These are phyloP conservation scores for Pecten maximus DNA, from an alignment of 2,888 invertebrate species.

Conservation along the genomic window DNA sequence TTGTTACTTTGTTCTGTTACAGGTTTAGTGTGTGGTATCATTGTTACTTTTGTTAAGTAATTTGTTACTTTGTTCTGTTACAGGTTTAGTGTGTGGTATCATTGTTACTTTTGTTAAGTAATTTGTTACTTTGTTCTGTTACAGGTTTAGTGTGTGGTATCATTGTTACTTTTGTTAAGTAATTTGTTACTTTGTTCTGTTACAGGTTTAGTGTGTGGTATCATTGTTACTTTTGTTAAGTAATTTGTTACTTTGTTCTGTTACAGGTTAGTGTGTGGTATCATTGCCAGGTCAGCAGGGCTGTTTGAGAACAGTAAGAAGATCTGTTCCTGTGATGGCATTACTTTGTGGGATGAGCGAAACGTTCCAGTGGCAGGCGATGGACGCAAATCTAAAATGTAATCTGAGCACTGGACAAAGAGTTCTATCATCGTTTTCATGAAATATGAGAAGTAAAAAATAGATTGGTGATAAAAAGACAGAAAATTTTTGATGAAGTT, in stretches of 20 bases:
- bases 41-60: no score
- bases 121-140: neutral
- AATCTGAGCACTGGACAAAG: neutral
- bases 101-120: no score
- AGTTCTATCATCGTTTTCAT: neutral
- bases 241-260: constrained; percentile 22
- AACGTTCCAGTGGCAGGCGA: constrained; percentile 68
- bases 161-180: neutral
- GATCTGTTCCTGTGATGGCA: constrained; percentile 95
- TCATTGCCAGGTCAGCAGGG: constrained; percentile 94
- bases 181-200: neutral
- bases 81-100: no score
- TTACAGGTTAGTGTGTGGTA: constrained; percentile 90
- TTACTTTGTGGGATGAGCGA: constrained; percentile 94
- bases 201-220: neutral
- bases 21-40: no score
- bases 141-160: no score
- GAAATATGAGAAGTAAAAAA: no score
- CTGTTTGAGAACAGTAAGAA: constrained; percentile 91
- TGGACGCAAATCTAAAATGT: constrained; percentile 57
- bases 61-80: no score
- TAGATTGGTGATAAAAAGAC: neutral
- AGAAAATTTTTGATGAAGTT: neutral
- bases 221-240: no score
- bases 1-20: no score